Evolutionary conservation across 2,113 vertebrate genomes (phyloP).

Genomic region (Cyanoramphus novaezelandiae): DNA sequence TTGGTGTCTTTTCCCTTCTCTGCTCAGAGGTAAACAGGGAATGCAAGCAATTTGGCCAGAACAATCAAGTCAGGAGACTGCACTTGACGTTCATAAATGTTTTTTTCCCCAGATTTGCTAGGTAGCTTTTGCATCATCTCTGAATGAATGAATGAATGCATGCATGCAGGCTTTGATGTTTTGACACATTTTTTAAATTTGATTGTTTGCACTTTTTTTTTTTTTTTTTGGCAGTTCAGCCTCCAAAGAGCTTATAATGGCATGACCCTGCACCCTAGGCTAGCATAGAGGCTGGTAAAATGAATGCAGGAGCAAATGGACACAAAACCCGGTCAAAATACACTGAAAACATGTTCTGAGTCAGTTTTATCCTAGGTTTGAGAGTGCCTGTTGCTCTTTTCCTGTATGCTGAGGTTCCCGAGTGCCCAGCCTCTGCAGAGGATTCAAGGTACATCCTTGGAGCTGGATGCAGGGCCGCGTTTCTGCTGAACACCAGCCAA

Average conservation of each 20-base stretch:
- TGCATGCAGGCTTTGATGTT: background rate
- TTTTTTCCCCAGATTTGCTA: background rate
- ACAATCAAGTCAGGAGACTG: background rate
- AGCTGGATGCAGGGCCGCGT: fast-evolving
- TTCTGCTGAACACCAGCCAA: background rate
- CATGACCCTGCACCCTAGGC: background rate
- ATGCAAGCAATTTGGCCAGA: background rate
- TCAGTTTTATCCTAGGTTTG: background rate
- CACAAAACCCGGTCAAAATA: background rate
- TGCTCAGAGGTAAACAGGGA: background rate
- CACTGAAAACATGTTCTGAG: background rate
- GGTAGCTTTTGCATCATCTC: background rate
- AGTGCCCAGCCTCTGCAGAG: background rate
- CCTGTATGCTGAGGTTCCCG: fast-evolving
- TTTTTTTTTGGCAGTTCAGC: background rate
- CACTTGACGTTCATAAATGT: background rate
- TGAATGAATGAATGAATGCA: background rate
- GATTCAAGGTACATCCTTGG: fast-evolving
- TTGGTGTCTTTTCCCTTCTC: background rate
- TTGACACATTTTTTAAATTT: background rate
- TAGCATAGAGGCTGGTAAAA: background rate
- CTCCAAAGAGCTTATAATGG: background rate
- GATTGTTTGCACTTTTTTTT: background rate
- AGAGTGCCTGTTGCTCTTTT: background rate
- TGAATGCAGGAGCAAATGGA: background rate